Evolutionary conservation across 2,113 vertebrate species (phyloP), one percentile per base, ranked within the genome.

Genomic region (Maccullochella peelii): DNA sequence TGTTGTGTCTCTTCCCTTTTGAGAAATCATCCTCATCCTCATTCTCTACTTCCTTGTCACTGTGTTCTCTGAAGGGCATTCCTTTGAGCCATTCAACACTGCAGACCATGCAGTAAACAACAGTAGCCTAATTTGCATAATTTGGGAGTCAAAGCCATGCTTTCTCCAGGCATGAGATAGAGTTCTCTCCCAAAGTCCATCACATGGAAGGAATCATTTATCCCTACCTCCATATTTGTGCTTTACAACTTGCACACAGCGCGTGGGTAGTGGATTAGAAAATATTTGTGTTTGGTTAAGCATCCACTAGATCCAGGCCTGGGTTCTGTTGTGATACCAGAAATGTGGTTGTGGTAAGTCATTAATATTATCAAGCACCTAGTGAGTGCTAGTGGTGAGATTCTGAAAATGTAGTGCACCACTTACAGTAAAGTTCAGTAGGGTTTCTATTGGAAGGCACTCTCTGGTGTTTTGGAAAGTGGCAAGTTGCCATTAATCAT

Each of bases 401-500:
- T 42, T 89, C 25, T 50, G 38, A 52, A 83, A 84, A 85, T 59
- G 30, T 65, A n/a, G 23, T 61, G 23, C 75, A 73, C 40, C 66
- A 63, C 59, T 70, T 61, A 59, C 61, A 84, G 69, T 62, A 66
- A 73, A 47, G 61, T 87, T 76, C 73, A 79, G 77, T 57, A 25
- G 59, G 38, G 25, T 11, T 80, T 83, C 72, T 72, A 25, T 25
- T 71, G 82, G 80, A 52, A 73, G 57, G 23, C 47, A 25, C 57
- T 70, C 76, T 83, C 74, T 77, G 61, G 86, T 88, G 74, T 85
- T 90, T 89, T 80, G 71, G 83, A 86, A 82, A 86, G 84, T 87
- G 86, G 79, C 84, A 84, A 83, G 55, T 88, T 82, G 81, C 84
- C 88, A 90, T 91, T 87, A 83, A 91, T 91, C 85, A 78, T 78